Evolutionary conservation across 1,140 invertebrate genomes (phyloP).

Genomic region (Delia radicum): DNA sequence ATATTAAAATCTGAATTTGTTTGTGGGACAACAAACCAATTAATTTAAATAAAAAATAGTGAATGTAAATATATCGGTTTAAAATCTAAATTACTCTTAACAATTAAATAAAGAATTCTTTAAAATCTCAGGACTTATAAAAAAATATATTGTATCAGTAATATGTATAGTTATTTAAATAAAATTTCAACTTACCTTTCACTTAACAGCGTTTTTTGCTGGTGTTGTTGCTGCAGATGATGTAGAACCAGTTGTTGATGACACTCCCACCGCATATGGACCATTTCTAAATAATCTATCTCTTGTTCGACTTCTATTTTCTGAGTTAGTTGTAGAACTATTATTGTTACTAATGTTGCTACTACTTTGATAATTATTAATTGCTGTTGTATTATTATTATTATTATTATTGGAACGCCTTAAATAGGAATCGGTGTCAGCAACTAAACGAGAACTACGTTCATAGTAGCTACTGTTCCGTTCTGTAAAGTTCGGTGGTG

Average conservation of each 20-base stretch:
- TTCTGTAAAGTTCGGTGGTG: conserved; percentile 53
- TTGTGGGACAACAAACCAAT: too few relatives aligned
- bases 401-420: conserved; percentile 39
- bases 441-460: conserved; percentile 43
- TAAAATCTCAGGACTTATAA: too few relatives aligned
- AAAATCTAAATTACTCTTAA: too few relatives aligned
- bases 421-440: conserved; percentile 31
- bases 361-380: not conserved
- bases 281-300: conserved; percentile 57
- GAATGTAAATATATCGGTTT: too few relatives aligned
- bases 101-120: too few relatives aligned
- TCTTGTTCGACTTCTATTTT: conserved; percentile 44
- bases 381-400: conserved; percentile 39
- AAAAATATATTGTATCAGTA: too few relatives aligned
- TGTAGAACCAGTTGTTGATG: not conserved
- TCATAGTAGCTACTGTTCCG: conserved; percentile 58
- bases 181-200: conserved; percentile 50
- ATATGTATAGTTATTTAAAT: too few relatives aligned
- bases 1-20: too few relatives aligned
- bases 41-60: too few relatives aligned
- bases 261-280: conserved; percentile 43
- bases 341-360: conserved; percentile 30
- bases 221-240: conserved; percentile 41
- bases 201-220: too few relatives aligned
- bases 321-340: conserved; percentile 26